Evolutionary conservation across 2,113 vertebrate genomes (phyloP), one percentile per base, ranked within the genome.

Genomic region (Bubalus kerabau): DNA sequence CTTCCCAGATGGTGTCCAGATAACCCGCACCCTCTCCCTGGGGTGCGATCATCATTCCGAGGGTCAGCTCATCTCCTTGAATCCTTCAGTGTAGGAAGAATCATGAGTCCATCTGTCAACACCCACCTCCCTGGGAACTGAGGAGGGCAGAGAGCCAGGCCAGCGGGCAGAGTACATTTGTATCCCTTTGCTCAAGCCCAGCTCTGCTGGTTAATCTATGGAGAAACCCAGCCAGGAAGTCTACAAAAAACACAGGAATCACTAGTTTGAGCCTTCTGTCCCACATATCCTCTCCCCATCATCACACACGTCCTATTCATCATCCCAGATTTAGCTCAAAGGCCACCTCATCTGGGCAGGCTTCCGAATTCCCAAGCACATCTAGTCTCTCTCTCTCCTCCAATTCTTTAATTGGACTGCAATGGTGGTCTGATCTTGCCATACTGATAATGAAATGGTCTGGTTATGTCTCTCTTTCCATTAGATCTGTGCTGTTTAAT

Each of bases 51-150:
- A 93, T 97, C 96, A 96, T 97, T 98, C 98, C 95, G 94, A 95
- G 95, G 98, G 97, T 97, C 95, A 97, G 56, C 94, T 95, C 89
- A 97, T 87, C 62, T 86, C 97, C 87, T 98, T 98, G 96, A 96
- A 97, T 98, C 93, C 89, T 82, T 97, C 95, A 92, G 43, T 94
- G 91, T 90, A 96, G 94, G 91, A 86, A 96, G 60, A 97, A 60
- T 97, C 98, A 98, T 98, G 97, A 98, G 97, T 93, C 97, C 93
- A 95, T 97, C 97, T 98, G 98, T 98, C 98, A 97, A 97, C 98
- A 93, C 97, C 97, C 86, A 96, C 57, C 52, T 90, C 96, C 91
- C 83, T 46, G 52, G 86, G 91, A 97, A 97, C 95, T 52, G 56
- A 56, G 48, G 62, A 96, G 89, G 94, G 97, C 97, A 90, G 83